Evolutionary conservation across 37 sponge, comb jelly and placozoan species (phyloP), one percentile per base, ranked within the genome.

Genomic region (Corticium candelabrum): DNA sequence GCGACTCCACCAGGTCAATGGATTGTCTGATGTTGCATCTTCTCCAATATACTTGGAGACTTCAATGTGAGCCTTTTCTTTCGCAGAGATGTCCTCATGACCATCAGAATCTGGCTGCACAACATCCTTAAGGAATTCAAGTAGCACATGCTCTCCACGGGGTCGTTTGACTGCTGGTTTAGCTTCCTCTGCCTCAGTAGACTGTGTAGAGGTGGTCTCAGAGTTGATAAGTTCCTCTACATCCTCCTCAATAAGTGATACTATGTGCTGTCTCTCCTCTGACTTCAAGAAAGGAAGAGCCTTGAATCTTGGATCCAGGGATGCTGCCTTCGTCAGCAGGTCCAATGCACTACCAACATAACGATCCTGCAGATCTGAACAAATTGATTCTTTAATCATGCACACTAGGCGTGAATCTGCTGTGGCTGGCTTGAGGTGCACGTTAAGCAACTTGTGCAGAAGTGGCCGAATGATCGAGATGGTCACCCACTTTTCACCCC

Each of bases 401-500:
- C n/a, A n/a, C n/a, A n/a, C n/a, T n/a, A n/a, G n/a, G n/a, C n/a
- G n/a, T n/a, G n/a, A n/a, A n/a, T n/a, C n/a, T n/a, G n/a, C n/a
- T n/a, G n/a, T n/a, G 3, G 29, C 40, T 57, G 70, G 33, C 15
- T 1, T 37, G 1, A 80, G 57, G 38, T 36, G 31, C n/a, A 41
- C 21, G 62, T 40, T 80, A n/a, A 79, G 41, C 3, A 84, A 21
- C 67, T 78, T 79, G 33, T 73, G 67, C 2, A 79, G 37, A 3
- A 84, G 69, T 33, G 75, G 80, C 11, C 75, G 67, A 30, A 84
- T 41, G 3, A 76, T 29, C 15, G 79, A 79, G 1, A 84, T 50
- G 15, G 79, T 79, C 15, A 84, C 80, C 79, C 76, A 79, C 74
- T 80, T 73, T 40, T 84, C 41, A 30, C 75, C 40, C 37, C 76